Percentiles rank a stretch among this genome's conserved stretches.
Evolutionary conservation across 2,797 vertebrate species (phyloP).

Genomic region (Odontamblyopus lacepedii): DNA sequence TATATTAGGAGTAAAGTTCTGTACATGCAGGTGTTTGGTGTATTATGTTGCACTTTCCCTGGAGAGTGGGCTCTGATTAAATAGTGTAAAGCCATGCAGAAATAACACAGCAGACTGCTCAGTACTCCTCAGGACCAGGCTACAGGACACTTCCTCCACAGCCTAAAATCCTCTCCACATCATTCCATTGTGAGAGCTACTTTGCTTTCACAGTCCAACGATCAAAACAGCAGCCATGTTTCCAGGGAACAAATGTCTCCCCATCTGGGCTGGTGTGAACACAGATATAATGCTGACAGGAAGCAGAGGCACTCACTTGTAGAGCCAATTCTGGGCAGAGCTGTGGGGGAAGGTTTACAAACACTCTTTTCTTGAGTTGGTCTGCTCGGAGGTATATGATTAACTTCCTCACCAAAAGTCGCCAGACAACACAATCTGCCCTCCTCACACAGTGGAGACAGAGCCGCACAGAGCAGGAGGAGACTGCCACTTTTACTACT

Average conservation of each 20-base stretch:
- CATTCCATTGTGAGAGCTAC: slow-evolving; percentile 72
- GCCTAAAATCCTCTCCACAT: slow-evolving; percentile 73
- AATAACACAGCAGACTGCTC: slow-evolving; percentile 34
- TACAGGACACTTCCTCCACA: slow-evolving; percentile 64
- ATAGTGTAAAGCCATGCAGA: slow-evolving; percentile 40
- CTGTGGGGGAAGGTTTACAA: slow-evolving; percentile 79
- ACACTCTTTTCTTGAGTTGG: slow-evolving; percentile 78
- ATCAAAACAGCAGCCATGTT: slow-evolving; percentile 83
- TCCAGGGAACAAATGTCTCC: slow-evolving; percentile 78
- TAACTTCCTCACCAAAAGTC: slow-evolving; percentile 76
- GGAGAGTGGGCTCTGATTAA: slow-evolving; percentile 29
- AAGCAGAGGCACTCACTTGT: slow-evolving; percentile 82
- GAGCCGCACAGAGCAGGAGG: slow-evolving; percentile 45
- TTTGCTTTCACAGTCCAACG: slow-evolving; percentile 82
- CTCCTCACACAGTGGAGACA: slow-evolving; percentile 51
- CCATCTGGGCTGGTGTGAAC: slow-evolving; percentile 77
- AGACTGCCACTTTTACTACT: slow-evolving; percentile 36
- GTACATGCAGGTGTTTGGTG: slow-evolving; percentile 15
- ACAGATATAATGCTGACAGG: slow-evolving; percentile 83
- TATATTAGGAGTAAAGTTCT: slow-evolving; percentile 14
- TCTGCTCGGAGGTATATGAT: slow-evolving; percentile 80
- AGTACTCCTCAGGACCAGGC: slow-evolving; percentile 44
- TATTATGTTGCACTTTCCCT: slow-evolving; percentile 25
- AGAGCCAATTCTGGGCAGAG: slow-evolving; percentile 74
- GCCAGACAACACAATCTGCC: slow-evolving; percentile 69